Base-by-base conservation (phyloP, 2,888 invertebrate species). In the Drosophila paramelanica region DNA sequence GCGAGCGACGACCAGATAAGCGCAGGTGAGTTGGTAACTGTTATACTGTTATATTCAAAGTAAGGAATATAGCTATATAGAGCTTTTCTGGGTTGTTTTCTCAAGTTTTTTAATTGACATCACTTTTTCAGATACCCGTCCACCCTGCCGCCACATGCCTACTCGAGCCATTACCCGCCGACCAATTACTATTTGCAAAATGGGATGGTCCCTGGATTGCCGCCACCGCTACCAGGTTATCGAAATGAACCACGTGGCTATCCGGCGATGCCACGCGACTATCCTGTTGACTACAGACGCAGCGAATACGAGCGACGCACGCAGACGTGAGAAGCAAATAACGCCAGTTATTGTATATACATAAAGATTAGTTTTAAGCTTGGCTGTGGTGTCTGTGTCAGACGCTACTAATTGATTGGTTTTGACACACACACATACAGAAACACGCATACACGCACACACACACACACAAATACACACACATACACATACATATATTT, bases 1-100 rank as follows among this genome's bases (percentile, higher is more conserved):
- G 94, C 58, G 94, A 94, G 10, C 91, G 94, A 46, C 93, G 94
- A 81, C 93, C 91, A 73, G 95, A 95, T 68, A 95, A 95, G 89
- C 93, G 95, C 91, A 94, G 95, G 95, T 95, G 85, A 77, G 71
- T 39, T 23, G 13, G 17, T 17, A 1, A 17, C 17, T 17, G 17
- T 17, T 17, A 17, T 17, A 17, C 20, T 20, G 20, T 20, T 20
- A 3, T 20, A 23, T 23, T 23, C 4, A 23, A 23, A 23, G 3
- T 23, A 23, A 23, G 23, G 4, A 23, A 23, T 27, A 27, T 7
- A 7, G 27, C 27, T 27, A 27, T 27, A 7, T 27, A 23, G 23
- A 23, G 8, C 31, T 39, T 39, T n/a, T 42, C 0, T 49, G 10
- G 7, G 11, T 61, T 39, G 5, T 42, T 43, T 27, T 39, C 10